Evolutionary conservation across 2,888 invertebrate genomes (phyloP).

Genomic region (Pseudeuparius sepicola): DNA sequence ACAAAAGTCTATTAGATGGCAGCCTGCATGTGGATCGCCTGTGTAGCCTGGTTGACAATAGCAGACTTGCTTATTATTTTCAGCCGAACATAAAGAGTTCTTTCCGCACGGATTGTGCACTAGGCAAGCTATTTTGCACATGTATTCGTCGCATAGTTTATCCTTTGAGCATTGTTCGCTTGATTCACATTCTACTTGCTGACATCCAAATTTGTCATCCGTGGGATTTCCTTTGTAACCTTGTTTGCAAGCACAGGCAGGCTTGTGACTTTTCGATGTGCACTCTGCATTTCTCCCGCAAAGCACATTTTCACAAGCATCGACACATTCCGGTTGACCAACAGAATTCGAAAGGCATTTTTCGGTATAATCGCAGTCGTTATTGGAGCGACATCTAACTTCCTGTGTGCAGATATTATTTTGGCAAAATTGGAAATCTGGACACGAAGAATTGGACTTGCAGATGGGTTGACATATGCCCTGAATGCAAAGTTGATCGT

Average conservation of each 20-base stretch:
- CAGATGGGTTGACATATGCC: slow-evolving; percentile 80
- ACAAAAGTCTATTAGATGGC: slow-evolving; percentile 70
- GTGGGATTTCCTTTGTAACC: slow-evolving; percentile 66
- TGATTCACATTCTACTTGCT: slow-evolving; percentile 63
- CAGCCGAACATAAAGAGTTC: slow-evolving; percentile 77
- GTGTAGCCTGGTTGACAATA: slow-evolving; percentile 84
- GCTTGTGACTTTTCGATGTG: slow-evolving; percentile 58
- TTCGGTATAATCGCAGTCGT: slow-evolving; percentile 65
- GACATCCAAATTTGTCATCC: slow-evolving; percentile 71
- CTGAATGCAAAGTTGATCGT: slow-evolving; percentile 77
- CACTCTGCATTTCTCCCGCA: slow-evolving; percentile 82
- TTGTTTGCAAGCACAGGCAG: slow-evolving; percentile 65
- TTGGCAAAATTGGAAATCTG: slow-evolving; percentile 73
- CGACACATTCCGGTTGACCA: slow-evolving; percentile 67
- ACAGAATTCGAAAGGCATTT: slow-evolving; percentile 58
- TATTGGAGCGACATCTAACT: slow-evolving; percentile 59
- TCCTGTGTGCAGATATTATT: slow-evolving; percentile 81
- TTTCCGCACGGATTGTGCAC: slow-evolving; percentile 75
- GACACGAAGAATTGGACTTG: slow-evolving; percentile 67
- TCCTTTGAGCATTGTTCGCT: slow-evolving; percentile 70
- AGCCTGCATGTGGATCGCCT: slow-evolving; percentile 64
- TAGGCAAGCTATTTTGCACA: slow-evolving; percentile 80
- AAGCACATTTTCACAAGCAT: slow-evolving; percentile 61
- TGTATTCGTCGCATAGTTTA: slow-evolving; percentile 71
- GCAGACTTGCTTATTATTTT: slow-evolving; percentile 67